Conservation (phyloP, 2,888 invertebrate species). For the Crioceris asparagi region DNA sequence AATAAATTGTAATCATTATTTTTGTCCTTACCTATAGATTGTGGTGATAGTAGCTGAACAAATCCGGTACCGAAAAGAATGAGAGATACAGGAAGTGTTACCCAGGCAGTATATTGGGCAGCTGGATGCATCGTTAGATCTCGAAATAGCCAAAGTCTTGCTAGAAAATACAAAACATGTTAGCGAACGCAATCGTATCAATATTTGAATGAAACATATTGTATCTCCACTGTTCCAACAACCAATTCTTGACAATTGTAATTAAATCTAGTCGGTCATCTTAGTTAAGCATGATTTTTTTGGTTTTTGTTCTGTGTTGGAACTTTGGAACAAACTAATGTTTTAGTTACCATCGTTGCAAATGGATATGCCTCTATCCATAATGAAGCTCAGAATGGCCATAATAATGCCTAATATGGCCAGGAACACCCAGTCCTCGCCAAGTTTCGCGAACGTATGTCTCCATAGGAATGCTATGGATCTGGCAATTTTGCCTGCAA, state of each 20-base stretch:
- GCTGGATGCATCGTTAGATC: slow-evolving; percentile 74
- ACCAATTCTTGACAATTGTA: too few species aligned
- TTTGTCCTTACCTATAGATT: slow-evolving; percentile 71
- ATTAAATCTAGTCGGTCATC: too few species aligned
- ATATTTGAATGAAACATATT: too few species aligned
- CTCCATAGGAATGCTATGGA: slow-evolving; percentile 66
- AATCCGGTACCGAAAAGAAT: slow-evolving; percentile 93
- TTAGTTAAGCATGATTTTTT: too few species aligned
- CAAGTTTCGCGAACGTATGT: slow-evolving; percentile 75
- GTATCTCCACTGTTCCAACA: too few species aligned
- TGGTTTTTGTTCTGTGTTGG: too few species aligned
- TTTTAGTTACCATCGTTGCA: slow-evolving; percentile 54
- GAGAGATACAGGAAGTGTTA: slow-evolving; percentile 79
- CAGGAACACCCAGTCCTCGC: slow-evolving; percentile 95
- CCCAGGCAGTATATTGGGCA: slow-evolving; percentile 89
- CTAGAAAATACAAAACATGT: slow-evolving; percentile 45
- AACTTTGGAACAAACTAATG: too few species aligned
- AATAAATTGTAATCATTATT: too few species aligned
- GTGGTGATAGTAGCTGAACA: slow-evolving; percentile 91
- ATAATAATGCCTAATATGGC: slow-evolving; percentile 86
- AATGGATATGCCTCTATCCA: slow-evolving; percentile 87
- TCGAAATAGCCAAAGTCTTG: slow-evolving; percentile 84
- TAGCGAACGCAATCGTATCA: too few species aligned
- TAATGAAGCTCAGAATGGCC: slow-evolving; percentile 85
- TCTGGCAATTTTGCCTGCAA: slow-evolving; percentile 40